Conservation (phyloP, 2,797 vertebrate genomes). For the Pseudochaenichthys georgianus region DNA sequence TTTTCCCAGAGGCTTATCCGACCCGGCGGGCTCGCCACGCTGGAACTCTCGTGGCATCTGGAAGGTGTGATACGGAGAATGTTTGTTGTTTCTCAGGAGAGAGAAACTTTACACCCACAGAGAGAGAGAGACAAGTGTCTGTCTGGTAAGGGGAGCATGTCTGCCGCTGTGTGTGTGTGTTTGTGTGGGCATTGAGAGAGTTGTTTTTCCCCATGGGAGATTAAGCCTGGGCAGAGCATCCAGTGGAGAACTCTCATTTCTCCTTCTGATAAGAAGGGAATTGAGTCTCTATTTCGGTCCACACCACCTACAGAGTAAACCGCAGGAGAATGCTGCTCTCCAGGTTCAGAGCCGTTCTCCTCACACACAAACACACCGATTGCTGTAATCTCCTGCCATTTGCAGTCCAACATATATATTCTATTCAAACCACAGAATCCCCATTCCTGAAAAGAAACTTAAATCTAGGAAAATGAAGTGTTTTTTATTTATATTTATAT, state of each 20-base stretch:
- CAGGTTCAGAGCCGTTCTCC: conserved; percentile 60
- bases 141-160: conserved; percentile 69
- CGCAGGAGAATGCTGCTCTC: conserved; percentile 56
- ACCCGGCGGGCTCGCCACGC: conserved; percentile 38
- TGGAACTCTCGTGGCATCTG: conserved; percentile 59
- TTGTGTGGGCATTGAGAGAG: conserved; percentile 59
- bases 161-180: conserved; percentile 42
- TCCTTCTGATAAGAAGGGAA: conserved; percentile 75
- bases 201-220: conserved; percentile 67
- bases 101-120: conserved; percentile 70
- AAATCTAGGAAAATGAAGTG: background rate
- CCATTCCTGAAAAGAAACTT: conserved; percentile 5
- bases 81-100: conserved; percentile 57
- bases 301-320: conserved; percentile 71
- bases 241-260: conserved; percentile 71
- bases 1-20: conserved; percentile 61
- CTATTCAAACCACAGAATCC: conserved; percentile 45
- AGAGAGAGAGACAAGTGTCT: conserved; percentile 66
- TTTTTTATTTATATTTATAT: no score
- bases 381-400: conserved; percentile 59
- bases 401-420: conserved; percentile 42
- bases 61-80: conserved; percentile 60
- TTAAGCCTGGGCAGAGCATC: conserved; percentile 73
- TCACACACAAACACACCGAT: conserved; percentile 45
- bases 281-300: conserved; percentile 76